Evolutionary conservation across 2,113 vertebrate genomes (phyloP).

Genomic region (Callorhinus ursinus): DNA sequence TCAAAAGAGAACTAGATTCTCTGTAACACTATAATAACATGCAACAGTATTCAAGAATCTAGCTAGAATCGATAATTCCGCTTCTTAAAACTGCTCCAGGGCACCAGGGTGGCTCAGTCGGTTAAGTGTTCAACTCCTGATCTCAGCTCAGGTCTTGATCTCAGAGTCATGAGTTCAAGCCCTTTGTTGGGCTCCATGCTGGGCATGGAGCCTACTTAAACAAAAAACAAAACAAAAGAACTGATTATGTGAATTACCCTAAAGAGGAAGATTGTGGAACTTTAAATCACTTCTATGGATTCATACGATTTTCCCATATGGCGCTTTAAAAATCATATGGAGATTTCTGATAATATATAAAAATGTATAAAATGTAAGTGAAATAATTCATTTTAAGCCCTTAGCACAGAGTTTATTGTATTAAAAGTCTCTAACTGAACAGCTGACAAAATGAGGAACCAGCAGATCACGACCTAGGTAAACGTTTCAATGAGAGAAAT

Average conservation of each 20-base stretch:
- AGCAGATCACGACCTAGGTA: background rate
- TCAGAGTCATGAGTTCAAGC: background rate
- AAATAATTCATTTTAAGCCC: constrained; percentile 11
- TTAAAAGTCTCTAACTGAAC: background rate
- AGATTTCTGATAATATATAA: background rate
- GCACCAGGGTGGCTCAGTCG: background rate
- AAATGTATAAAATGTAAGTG: background rate
- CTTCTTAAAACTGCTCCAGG: background rate
- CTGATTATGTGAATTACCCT: background rate
- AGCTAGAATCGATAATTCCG: background rate
- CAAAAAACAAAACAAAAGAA: background rate
- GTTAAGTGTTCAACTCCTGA: background rate
- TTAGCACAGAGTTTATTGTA: background rate
- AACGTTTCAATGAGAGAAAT: background rate
- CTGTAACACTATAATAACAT: background rate
- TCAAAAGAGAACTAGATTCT: background rate
- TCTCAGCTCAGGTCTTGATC: background rate
- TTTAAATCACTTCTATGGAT: background rate
- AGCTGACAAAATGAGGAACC: background rate
- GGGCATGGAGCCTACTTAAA: background rate
- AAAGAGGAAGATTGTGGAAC: background rate
- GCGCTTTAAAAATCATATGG: background rate
- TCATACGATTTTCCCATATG: background rate
- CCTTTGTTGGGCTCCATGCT: background rate
- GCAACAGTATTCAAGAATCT: background rate